These are phyloP conservation scores for Microplitis demolitor DNA, from an alignment of 1,140 invertebrate species.

Conservation along the genomic window DNA sequence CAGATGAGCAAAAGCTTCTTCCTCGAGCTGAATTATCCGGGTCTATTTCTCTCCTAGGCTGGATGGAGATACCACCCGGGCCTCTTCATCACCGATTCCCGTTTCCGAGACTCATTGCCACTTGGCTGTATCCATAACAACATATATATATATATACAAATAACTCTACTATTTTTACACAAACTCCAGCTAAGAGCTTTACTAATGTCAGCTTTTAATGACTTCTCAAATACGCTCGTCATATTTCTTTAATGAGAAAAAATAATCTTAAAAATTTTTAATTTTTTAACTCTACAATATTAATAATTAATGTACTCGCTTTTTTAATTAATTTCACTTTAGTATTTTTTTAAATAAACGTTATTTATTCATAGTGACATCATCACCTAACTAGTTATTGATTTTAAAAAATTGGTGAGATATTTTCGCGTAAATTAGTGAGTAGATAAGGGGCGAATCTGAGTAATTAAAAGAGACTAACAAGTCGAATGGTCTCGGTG, in stretches of 20 bases:
- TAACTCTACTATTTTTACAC: background rate
- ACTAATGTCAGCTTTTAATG: slow-evolving; percentile 2
- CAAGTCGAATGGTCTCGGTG: too few species aligned
- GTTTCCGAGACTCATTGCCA: slow-evolving; percentile 15
- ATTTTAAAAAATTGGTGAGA: too few species aligned
- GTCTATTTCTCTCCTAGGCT: slow-evolving; percentile 3
- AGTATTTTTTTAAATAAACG: too few species aligned
- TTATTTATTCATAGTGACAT: too few species aligned
- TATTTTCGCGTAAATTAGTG: too few species aligned
- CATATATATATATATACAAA: background rate
- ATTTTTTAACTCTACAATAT: background rate
- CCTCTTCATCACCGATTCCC: background rate
- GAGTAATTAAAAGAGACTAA: too few species aligned
- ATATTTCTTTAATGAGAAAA: background rate
- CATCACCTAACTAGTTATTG: too few species aligned
- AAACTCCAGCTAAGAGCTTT: background rate
- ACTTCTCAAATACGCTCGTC: background rate
- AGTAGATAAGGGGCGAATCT: too few species aligned
- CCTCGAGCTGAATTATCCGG: slow-evolving; percentile 11
- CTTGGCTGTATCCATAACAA: background rate
- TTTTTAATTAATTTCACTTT: too few species aligned
- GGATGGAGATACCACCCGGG: background rate
- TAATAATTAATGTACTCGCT: too few species aligned
- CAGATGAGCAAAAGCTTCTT: background rate
- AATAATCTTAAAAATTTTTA: background rate